Evolutionary conservation across 2,797 vertebrate species (phyloP).

Genomic region (Hipposideros larvatus): DNA sequence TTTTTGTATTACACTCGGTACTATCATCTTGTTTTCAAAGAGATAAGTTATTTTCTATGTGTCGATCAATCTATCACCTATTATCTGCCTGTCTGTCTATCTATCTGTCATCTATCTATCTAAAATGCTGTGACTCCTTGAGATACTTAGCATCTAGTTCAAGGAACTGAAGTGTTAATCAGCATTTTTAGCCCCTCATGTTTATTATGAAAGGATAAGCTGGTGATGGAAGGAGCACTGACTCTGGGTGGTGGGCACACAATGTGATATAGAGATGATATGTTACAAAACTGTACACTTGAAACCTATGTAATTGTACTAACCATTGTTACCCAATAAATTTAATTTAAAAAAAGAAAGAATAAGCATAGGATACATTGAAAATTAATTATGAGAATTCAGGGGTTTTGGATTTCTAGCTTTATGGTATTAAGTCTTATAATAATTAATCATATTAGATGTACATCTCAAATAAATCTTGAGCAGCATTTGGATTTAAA

Average conservation of each 20-base stretch:
- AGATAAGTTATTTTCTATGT: neutral
- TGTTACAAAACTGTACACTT: too few species aligned
- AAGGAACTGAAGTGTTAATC: neutral
- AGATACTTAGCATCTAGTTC: neutral
- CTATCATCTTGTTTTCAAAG: constrained; percentile 26
- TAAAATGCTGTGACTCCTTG: neutral
- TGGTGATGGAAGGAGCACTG: too few species aligned
- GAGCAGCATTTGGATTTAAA: constrained; percentile 25
- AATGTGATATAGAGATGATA: too few species aligned
- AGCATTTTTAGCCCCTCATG: neutral
- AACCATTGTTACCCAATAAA: too few species aligned
- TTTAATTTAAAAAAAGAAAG: neutral
- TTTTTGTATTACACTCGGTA: constrained; percentile 28
- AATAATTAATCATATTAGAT: neutral
- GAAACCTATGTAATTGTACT: too few species aligned
- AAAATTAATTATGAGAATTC: neutral
- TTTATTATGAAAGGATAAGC: neutral
- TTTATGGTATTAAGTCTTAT: neutral
- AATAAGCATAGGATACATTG: neutral
- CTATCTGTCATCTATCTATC: neutral
- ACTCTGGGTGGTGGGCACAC: too few species aligned
- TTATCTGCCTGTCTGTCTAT: neutral
- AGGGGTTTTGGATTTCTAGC: neutral
- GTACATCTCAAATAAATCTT: neutral
- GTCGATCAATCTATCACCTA: neutral